Percentiles rank a stretch among this genome's conserved stretches.
Evolutionary conservation across 2,888 invertebrate genomes (phyloP).

Genomic region (Aspidapion aeneum): DNA sequence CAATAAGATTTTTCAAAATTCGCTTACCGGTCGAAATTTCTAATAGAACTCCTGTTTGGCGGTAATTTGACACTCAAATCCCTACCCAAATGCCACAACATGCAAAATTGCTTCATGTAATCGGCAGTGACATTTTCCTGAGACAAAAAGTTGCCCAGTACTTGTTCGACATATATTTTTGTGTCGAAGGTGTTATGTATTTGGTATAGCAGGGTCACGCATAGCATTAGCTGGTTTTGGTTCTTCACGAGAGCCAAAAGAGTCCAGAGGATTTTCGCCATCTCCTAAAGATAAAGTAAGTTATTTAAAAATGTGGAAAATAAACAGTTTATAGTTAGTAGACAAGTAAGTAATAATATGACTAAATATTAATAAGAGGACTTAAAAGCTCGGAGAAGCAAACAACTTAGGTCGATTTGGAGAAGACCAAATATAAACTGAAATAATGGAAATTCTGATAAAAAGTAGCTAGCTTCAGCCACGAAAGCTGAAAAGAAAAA

Average conservation of each 20-base stretch:
- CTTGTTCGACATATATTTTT: constrained; percentile 63
- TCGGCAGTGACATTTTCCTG: constrained; percentile 51
- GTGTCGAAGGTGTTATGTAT: constrained; percentile 66
- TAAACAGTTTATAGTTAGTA: too few species aligned
- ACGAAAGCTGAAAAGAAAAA: too few species aligned
- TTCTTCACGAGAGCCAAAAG: constrained; percentile 58
- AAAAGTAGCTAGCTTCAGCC: too few species aligned
- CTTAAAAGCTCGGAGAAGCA: too few species aligned
- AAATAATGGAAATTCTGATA: too few species aligned
- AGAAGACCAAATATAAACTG: too few species aligned
- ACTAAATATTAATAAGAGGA: neutral
- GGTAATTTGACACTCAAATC: constrained; percentile 57
- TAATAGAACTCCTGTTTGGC: constrained; percentile 44
- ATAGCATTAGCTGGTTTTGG: constrained; percentile 55
- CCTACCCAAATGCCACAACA: constrained; percentile 75
- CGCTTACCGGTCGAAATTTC: constrained; percentile 60
- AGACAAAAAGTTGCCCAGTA: constrained; percentile 56
- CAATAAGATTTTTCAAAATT: neutral
- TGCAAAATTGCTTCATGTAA: constrained; percentile 61
- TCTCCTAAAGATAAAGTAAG: constrained; percentile 52
- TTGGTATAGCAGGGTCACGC: constrained; percentile 71
- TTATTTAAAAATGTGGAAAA: too few species aligned
- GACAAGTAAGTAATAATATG: neutral
- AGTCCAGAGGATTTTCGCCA: constrained; percentile 70
- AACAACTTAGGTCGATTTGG: too few species aligned